These are phyloP conservation scores for Coremacera marginata DNA, from an alignment of 2,888 invertebrate genomes.

Conservation along the genomic window DNA sequence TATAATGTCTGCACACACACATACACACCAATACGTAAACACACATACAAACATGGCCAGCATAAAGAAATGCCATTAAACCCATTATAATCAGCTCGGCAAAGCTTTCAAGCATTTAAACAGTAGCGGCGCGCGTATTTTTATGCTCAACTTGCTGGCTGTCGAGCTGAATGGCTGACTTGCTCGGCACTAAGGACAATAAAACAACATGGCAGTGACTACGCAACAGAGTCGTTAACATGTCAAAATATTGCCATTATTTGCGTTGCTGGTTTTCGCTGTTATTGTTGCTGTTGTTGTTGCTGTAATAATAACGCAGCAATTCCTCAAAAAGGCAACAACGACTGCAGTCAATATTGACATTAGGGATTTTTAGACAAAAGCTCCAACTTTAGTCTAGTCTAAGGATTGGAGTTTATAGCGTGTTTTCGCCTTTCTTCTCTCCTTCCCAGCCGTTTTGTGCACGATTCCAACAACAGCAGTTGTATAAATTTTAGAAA, in stretches of 20 bases:
- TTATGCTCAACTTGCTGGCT: constrained; percentile 5
- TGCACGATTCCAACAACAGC: background rate
- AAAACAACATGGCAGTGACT: constrained; percentile 20
- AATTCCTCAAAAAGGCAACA: background rate
- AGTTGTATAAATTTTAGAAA: background rate
- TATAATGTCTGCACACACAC: constrained; percentile 3
- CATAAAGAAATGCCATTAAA: constrained; percentile 25
- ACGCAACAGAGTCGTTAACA: constrained; percentile 24
- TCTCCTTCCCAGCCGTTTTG: background rate
- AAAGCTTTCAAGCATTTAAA: constrained; percentile 24
- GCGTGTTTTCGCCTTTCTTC: background rate
- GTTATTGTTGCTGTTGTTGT: constrained; percentile 4
- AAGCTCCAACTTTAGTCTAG: background rate
- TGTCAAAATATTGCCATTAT: constrained; percentile 21
- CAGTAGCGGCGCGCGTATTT: constrained; percentile 7
- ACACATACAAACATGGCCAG: background rate
- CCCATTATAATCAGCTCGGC: constrained; percentile 23
- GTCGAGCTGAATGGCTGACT: no score
- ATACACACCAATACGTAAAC: background rate
- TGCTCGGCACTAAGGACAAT: constrained; percentile 8
- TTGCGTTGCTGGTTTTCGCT: background rate
- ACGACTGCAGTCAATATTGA: constrained; percentile 7
- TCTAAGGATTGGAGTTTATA: no score
- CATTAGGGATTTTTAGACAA: constrained; percentile 6
- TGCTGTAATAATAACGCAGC: constrained; percentile 17